A percentile compares a stretch with the other conserved stretches of the same genome.
Conservation (phyloP, 2,113 vertebrate genomes). For the Peromyscus maniculatus region DNA sequence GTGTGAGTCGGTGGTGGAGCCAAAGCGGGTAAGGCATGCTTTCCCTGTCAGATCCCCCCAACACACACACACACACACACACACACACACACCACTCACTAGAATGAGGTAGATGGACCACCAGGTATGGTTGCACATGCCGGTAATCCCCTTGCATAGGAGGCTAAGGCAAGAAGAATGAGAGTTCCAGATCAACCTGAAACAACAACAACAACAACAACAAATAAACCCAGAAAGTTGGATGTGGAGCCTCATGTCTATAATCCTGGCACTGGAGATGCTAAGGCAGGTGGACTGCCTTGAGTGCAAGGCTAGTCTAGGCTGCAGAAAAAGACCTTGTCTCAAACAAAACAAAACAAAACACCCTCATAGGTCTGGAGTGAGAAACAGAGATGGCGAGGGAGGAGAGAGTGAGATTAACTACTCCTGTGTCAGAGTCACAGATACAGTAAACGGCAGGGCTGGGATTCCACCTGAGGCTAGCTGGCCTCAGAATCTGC, state of each 20-base stretch:
- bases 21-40: constrained; percentile 83
- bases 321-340: neutral
- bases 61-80: neutral
- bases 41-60: accelerated
- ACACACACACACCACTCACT: neutral
- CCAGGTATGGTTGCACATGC: neutral
- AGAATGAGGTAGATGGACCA: neutral
- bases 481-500: neutral
- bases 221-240: neutral
- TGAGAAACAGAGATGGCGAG: neutral
- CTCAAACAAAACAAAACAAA: neutral
- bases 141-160: neutral
- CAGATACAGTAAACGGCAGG: neutral
- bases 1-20: constrained; percentile 87
- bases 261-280: neutral
- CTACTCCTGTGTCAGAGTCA: neutral
- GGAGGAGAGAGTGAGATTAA: neutral
- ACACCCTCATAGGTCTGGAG: neutral
- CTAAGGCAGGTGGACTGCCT: neutral
- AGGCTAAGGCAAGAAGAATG: neutral
- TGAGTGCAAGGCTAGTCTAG: neutral
- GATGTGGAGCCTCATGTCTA: neutral
- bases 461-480: neutral
- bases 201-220: neutral
- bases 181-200: neutral